Percentiles rank a stretch among this genome's conserved stretches.
These are phyloP conservation scores for Odocoileus virginianus DNA, from an alignment of 2,113 vertebrate genomes.

Conservation along the genomic window DNA sequence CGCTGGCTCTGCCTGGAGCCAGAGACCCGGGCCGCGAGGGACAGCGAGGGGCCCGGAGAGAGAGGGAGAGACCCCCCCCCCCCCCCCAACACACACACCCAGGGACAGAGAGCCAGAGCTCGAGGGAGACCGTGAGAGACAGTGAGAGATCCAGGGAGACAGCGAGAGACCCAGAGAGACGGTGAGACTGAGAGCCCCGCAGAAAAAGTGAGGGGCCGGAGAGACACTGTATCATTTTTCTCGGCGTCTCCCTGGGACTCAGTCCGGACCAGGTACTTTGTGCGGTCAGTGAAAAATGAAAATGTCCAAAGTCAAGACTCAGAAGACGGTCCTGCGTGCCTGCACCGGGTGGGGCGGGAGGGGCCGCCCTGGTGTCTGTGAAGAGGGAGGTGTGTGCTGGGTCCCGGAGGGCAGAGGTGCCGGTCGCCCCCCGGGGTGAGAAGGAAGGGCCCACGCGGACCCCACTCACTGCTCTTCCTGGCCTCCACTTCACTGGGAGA, in stretches of 20 bases:
- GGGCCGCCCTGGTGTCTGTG: not conserved
- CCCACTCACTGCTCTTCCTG: not conserved
- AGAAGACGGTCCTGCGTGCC: not conserved
- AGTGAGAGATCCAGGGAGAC: not conserved
- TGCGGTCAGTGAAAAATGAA: not conserved
- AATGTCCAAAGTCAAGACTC: not conserved
- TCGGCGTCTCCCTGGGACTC: accelerated
- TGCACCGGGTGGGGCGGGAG: accelerated
- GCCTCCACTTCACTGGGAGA: not conserved
- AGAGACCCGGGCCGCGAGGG: not conserved
- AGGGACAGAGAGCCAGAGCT: not conserved
- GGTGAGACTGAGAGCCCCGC: not conserved
- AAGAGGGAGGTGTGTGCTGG: not conserved
- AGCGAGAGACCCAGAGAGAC: not conserved
- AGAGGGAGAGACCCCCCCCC: too few species aligned
- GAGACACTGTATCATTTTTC: accelerated
- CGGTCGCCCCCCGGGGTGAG: not conserved
- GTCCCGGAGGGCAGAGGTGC: not conserved
- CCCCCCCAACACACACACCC: not conserved
- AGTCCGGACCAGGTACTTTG: not conserved
- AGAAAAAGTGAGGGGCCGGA: not conserved
- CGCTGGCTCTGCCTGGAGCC: not conserved
- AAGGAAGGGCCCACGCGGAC: accelerated
- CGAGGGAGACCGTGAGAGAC: not conserved
- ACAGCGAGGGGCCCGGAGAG: not conserved